A percentile compares a stretch with the other conserved stretches of the same genome.
Evolutionary conservation across 2,888 invertebrate genomes (phyloP).

Genomic region (Perizoma flavofasciatum): DNA sequence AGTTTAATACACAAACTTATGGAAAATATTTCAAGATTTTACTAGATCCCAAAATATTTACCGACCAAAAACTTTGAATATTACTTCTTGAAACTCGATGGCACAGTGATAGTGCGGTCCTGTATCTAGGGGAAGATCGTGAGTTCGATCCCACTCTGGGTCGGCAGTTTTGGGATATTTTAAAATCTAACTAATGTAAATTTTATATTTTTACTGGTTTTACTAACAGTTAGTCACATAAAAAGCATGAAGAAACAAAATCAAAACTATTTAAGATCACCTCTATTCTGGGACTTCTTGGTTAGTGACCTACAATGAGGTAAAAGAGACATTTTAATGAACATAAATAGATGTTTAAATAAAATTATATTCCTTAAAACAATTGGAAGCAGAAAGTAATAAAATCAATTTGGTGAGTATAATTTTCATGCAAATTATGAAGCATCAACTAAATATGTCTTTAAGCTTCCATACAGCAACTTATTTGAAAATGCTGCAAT

Average conservation of each 20-base stretch:
- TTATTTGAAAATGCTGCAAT: not conserved
- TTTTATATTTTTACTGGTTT: too few relatives aligned
- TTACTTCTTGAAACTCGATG: too few relatives aligned
- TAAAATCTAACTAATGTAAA: too few relatives aligned
- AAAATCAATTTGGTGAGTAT: slow-evolving; percentile 1
- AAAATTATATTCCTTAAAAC: not conserved
- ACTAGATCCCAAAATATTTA: too few relatives aligned
- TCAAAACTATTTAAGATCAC: slow-evolving; percentile 48
- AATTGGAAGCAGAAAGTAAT: not conserved
- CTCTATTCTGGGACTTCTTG: slow-evolving; percentile 54
- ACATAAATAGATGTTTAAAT: slow-evolving; percentile 32
- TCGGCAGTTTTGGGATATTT: too few relatives aligned
- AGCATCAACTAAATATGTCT: slow-evolving; percentile 1
- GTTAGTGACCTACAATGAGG: slow-evolving; percentile 67
- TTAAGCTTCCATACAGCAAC: slow-evolving; percentile 1
- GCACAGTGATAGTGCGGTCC: too few relatives aligned
- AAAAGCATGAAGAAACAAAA: slow-evolving; percentile 26
- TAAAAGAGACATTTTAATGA: slow-evolving; percentile 44
- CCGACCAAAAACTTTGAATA: too few relatives aligned
- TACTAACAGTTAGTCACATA: slow-evolving; percentile 8
- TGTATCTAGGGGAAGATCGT: too few relatives aligned
- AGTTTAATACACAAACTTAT: too few relatives aligned
- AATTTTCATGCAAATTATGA: slow-evolving; percentile 8
- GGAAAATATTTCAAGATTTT: too few relatives aligned
- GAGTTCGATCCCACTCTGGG: too few relatives aligned